phyloP scores from a whole-genome alignment of 2,888 invertebrate species.

The Agrochola circellaris region DNA sequence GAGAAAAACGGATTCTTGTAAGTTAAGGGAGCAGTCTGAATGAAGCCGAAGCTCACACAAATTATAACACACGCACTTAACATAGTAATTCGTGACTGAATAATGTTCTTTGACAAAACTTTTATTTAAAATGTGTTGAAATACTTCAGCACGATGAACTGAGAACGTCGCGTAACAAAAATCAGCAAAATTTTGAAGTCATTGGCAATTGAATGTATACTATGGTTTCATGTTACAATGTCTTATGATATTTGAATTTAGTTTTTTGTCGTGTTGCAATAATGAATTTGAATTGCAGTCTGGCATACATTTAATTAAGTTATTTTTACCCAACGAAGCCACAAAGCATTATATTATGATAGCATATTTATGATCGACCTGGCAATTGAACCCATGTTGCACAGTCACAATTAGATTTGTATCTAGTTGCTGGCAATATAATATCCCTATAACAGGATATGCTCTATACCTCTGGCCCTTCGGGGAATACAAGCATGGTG shows the following conservation, averaged over 20 bases:
- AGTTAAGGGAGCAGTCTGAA: conserved; percentile 44
- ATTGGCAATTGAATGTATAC: conserved; percentile 36
- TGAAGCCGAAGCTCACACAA: conserved; percentile 49
- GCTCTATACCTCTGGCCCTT: neutral
- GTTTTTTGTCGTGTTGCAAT: conserved; percentile 19
- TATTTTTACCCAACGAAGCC: neutral
- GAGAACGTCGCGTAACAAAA: conserved; percentile 22
- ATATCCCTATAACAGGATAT: neutral
- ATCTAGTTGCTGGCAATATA: neutral
- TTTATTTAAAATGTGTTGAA: conserved; percentile 37
- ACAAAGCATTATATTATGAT: too few species aligned
- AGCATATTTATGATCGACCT: neutral
- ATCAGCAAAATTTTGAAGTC: conserved; percentile 59
- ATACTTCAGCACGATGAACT: conserved; percentile 32
- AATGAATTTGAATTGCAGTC: conserved; percentile 12
- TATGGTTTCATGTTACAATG: conserved; percentile 53
- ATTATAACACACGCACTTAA: conserved; percentile 48
- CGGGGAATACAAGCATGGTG: neutral
- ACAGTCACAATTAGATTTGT: neutral
- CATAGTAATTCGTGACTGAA: conserved; percentile 48
- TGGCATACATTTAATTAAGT: neutral
- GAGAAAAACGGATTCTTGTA: conserved; percentile 35
- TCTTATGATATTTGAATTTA: conserved; percentile 11
- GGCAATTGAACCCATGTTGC: neutral
- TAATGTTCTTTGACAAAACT: conserved; percentile 35